Evolutionary conservation across 2,797 vertebrate species (phyloP), one percentile per base, ranked within the genome.

Genomic region (Diglossa cyanea): DNA sequence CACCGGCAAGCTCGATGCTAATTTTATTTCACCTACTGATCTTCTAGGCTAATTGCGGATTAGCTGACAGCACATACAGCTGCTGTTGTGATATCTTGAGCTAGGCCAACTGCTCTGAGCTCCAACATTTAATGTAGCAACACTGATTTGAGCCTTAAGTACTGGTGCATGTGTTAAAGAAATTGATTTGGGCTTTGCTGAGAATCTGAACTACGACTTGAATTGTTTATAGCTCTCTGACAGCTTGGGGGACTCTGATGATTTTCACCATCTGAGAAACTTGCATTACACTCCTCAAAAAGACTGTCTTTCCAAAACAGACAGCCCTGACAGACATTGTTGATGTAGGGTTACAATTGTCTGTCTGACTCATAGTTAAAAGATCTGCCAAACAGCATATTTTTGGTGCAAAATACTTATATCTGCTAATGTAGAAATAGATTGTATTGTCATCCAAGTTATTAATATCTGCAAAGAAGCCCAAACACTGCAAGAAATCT

Each of bases 321-420:
- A 61, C 72, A 80, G 16, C 19, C 37, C 26, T 86, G 80, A 86
- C 50, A 96, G 83, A 83, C 57, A 68, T 24, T 68, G 47, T 40
- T 88, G 66, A 86, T 68, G 73, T 42, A 71, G 60, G 60, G 40
- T 74, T 91, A 65, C 83, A 62, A 65, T 72, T 65, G 71, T 51
- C 88, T 78, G 67, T 15, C 75, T 93, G 90, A 95, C 40, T 96
- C 60, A 86, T 23, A 48, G 61, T 31, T 85, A 83, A 83, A 47
- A 63, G 57, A 70, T 79, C 65, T 86, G 92, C n/a, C 62, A 92
- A 90, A 81, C 4, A 55, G 51, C 50, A 28, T 72, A 78, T 78
- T 90, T 93, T 68, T 75, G 26, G 19, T 90, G 47, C 23, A 81
- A 93, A 96, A 86, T 88, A 10, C 39, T 93, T 81, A 35, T 93